These are phyloP conservation scores for Coleophora deauratella DNA, from an alignment of 2,888 invertebrate species.

Conservation along the genomic window DNA sequence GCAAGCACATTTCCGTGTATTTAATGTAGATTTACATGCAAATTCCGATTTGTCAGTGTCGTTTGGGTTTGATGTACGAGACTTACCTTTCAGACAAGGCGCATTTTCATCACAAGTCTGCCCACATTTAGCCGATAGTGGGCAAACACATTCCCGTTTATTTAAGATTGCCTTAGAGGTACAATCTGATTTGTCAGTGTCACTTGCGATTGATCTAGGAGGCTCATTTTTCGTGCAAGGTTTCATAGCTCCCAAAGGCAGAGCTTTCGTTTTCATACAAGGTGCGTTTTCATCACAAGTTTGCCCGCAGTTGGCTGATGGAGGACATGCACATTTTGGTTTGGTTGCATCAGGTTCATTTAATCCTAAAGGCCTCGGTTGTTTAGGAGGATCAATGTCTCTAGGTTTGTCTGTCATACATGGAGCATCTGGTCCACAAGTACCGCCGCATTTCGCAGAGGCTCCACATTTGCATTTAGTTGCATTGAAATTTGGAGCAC, in stretches of 20 bases:
- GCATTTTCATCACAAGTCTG: not conserved
- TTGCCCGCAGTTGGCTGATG: not conserved
- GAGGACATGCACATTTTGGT: not conserved
- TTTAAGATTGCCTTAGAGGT: not conserved
- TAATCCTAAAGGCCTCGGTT: no score
- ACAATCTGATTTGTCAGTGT: not conserved
- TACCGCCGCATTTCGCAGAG: no score
- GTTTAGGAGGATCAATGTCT: no score
- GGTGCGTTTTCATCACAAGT: not conserved
- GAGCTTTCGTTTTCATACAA: slow-evolving; percentile 1
- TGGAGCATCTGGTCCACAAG: no score
- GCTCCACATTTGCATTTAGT: no score
- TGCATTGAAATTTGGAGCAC: no score
- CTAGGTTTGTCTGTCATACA: no score
- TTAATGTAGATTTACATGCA: no score
- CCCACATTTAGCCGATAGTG: not conserved
- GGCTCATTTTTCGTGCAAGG: no score
- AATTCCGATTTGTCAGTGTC: not conserved
- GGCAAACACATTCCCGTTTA: not conserved
- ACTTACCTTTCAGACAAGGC: not conserved
- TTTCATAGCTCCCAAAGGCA: no score
- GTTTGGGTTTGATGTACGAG: no score
- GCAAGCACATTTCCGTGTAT: slow-evolving; percentile 1
- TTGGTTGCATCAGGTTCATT: not conserved
- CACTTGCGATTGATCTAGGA: not conserved